Percentiles rank a stretch among this genome's conserved stretches.
Evolutionary conservation across 2,888 invertebrate genomes (phyloP).

Genomic region (Apamea crenata): DNA sequence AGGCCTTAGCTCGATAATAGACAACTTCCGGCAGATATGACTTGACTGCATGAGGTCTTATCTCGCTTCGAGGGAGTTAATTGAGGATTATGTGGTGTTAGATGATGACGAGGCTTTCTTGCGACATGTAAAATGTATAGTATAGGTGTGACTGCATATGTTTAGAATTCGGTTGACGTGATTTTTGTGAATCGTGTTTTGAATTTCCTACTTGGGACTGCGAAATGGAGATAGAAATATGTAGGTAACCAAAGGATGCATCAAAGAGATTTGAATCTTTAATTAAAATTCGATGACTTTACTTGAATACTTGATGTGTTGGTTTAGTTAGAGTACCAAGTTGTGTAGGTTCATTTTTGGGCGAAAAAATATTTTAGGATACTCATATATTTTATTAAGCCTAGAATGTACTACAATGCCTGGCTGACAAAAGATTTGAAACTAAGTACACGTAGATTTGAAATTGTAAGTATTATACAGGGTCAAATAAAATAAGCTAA

Average conservation of each 20-base stretch:
- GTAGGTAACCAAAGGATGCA: neutral
- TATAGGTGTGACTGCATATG: neutral
- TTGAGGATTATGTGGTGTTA: constrained; percentile 49
- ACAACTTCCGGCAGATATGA: constrained; percentile 52
- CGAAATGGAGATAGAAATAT: neutral
- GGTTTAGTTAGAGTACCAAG: neutral
- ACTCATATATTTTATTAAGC: neutral
- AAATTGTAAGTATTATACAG: no score
- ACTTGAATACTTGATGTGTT: no score
- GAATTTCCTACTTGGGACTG: neutral
- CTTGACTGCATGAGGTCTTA: constrained; percentile 52
- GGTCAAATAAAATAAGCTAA: no score
- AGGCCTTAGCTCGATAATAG: constrained; percentile 38
- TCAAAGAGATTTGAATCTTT: neutral
- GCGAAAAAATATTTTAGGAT: neutral
- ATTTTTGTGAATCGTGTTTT: constrained; percentile 13
- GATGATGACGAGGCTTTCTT: constrained; percentile 24
- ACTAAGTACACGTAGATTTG: no score
- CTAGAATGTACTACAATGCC: neutral
- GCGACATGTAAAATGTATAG: neutral
- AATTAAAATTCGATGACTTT: neutral
- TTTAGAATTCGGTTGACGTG: constrained; percentile 11
- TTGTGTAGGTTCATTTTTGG: neutral
- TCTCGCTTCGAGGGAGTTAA: constrained; percentile 53
- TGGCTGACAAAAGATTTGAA: neutral